A percentile compares a stretch with the other conserved stretches of the same genome.
Evolutionary conservation across 1,140 invertebrate species (phyloP).

Genomic region (Drosophila sulfurigaster): DNA sequence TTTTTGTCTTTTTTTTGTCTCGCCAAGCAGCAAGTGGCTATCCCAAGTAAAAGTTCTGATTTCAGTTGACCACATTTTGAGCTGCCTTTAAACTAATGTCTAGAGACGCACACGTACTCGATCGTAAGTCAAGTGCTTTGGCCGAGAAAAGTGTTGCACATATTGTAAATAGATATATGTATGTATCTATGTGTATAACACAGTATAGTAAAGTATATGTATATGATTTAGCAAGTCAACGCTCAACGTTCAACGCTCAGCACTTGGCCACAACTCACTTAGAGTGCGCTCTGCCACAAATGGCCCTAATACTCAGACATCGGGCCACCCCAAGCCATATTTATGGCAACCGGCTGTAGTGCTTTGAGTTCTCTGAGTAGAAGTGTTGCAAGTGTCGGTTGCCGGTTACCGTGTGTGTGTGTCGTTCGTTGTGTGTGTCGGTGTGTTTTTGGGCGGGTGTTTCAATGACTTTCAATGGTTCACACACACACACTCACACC

Average conservation of each 20-base stretch:
- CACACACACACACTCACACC: slow-evolving; percentile 3
- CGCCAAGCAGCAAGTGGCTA: neutral
- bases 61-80: neutral
- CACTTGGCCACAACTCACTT: slow-evolving; percentile 80
- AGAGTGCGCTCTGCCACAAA: slow-evolving; percentile 70
- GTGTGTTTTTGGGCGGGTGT: neutral
- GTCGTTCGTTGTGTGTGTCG: slow-evolving; percentile 2
- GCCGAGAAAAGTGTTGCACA: slow-evolving; percentile 30
- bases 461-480: slow-evolving; percentile 43
- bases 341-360: slow-evolving; percentile 54
- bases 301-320: slow-evolving; percentile 61
- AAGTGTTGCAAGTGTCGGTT: neutral
- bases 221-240: slow-evolving; percentile 71
- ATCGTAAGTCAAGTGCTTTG: slow-evolving; percentile 9
- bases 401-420: neutral
- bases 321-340: slow-evolving; percentile 42
- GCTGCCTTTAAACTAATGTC: too few relatives aligned
- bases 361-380: neutral
- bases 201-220: slow-evolving; percentile 19
- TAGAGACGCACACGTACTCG: neutral
- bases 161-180: slow-evolving; percentile 26
- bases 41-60: neutral
- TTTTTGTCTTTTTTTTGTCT: neutral
- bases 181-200: slow-evolving; percentile 47
- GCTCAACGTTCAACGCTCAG: slow-evolving; percentile 42